A percentile compares a stretch with the other conserved stretches of the same genome.
Conservation (phyloP, 2,797 vertebrate species). For the Periophthalmus magnuspinnatus region DNA sequence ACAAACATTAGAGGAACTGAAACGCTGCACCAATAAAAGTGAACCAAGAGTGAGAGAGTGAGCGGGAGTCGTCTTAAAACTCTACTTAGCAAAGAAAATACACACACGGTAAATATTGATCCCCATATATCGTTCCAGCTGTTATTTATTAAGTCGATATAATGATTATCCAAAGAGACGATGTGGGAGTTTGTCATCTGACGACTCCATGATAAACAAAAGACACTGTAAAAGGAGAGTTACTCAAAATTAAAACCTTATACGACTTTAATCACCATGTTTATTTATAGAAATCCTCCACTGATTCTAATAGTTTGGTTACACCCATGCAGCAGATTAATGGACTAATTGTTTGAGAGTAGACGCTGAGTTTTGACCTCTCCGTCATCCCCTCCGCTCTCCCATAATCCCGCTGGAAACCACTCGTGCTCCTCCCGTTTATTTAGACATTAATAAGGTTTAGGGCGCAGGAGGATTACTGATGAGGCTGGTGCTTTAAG, state of each 20-base stretch:
- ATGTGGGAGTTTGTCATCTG: background rate
- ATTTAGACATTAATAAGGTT: conserved; percentile 70
- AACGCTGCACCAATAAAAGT: too few relatives aligned
- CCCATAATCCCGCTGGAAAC: conserved; percentile 66
- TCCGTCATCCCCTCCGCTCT: conserved; percentile 29
- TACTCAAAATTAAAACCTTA: background rate
- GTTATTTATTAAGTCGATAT: too few relatives aligned
- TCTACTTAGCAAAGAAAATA: too few relatives aligned
- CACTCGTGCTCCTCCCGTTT: conserved; percentile 66
- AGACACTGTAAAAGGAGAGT: background rate
- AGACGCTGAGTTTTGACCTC: conserved; percentile 15
- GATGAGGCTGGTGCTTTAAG: conserved; percentile 55
- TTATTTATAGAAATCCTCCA: background rate
- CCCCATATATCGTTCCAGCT: too few relatives aligned
- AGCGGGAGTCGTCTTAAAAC: too few relatives aligned
- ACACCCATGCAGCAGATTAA: background rate
- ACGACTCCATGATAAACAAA: background rate
- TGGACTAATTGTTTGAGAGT: conserved; percentile 13
- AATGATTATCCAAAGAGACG: too few relatives aligned
- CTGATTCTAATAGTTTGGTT: background rate
- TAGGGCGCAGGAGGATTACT: conserved; percentile 68
- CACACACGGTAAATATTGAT: too few relatives aligned
- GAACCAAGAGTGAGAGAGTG: too few relatives aligned
- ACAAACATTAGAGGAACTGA: too few relatives aligned
- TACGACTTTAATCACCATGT: background rate